These are phyloP conservation scores for Malurus splendens DNA, from an alignment of 2,797 vertebrate genomes.

Conservation along the genomic window DNA sequence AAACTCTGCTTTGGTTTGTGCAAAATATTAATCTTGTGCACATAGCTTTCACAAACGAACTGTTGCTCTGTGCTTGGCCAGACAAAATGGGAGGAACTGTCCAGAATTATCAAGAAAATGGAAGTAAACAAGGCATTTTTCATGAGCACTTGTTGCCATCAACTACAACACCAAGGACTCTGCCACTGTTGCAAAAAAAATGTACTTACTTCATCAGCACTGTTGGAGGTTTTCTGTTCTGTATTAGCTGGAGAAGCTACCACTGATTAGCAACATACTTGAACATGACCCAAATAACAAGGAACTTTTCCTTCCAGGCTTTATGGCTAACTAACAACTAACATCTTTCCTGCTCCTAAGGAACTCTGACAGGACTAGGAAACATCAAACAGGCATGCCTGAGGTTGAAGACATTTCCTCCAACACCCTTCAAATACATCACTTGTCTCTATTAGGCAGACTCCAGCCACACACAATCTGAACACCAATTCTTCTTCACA, in stretches of 20 bases:
- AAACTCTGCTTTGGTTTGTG: background rate
- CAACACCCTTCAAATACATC: fast-evolving
- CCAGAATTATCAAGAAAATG: background rate
- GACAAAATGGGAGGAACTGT: background rate
- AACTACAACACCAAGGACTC: background rate
- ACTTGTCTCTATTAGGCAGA: background rate
- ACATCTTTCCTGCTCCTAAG: background rate
- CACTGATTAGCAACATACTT: background rate
- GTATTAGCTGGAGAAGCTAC: background rate
- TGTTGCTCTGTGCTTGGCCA: background rate
- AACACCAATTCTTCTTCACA: background rate
- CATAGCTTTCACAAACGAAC: background rate
- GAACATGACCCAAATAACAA: background rate
- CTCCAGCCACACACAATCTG: background rate
- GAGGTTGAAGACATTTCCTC: background rate
- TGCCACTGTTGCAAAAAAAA: background rate
- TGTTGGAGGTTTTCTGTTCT: background rate
- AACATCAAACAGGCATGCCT: background rate
- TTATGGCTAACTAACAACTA: background rate
- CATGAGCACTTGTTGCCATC: background rate
- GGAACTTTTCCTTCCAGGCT: background rate
- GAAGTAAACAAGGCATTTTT: background rate
- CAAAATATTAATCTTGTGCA: background rate
- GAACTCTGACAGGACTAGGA: background rate
- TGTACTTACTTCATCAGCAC: background rate